These are phyloP conservation scores for Chaenodraco wilsoni DNA, from an alignment of 2,797 vertebrate genomes.

Conservation along the genomic window DNA sequence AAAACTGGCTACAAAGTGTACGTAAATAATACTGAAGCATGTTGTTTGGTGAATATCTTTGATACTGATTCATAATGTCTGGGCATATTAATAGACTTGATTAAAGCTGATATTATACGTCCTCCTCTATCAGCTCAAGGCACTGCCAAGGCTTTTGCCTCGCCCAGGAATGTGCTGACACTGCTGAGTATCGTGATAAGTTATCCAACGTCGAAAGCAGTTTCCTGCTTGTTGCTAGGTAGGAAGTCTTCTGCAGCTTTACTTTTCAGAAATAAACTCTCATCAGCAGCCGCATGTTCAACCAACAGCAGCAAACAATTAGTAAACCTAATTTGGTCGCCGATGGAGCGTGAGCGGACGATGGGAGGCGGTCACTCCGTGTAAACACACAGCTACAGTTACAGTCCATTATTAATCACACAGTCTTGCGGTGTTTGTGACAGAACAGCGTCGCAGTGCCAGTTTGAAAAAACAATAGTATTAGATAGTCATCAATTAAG, in stretches of 20 bases:
- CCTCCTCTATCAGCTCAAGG: slow-evolving; percentile 10
- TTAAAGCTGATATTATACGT: slow-evolving; percentile 22
- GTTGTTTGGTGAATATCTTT: slow-evolving; percentile 12
- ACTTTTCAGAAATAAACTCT: slow-evolving; percentile 14
- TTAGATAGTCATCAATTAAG: slow-evolving; percentile 51
- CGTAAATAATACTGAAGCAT: slow-evolving; percentile 17
- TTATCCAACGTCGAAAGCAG: slow-evolving; percentile 13
- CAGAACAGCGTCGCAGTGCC: slow-evolving; percentile 21
- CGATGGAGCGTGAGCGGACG: slow-evolving; percentile 30
- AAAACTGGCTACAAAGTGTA: not conserved
- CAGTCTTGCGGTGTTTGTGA: slow-evolving; percentile 22
- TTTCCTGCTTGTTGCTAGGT: slow-evolving; percentile 3
- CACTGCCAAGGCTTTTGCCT: slow-evolving; percentile 10
- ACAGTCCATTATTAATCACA: slow-evolving; percentile 53
- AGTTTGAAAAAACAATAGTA: slow-evolving; percentile 38
- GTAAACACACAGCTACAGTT: slow-evolving; percentile 51
- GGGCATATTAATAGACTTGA: slow-evolving; percentile 16
- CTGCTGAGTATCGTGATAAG: slow-evolving; percentile 36
- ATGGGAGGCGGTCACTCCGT: slow-evolving; percentile 27
- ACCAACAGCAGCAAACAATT: slow-evolving; percentile 36
- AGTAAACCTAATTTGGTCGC: slow-evolving; percentile 50
- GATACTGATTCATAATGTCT: slow-evolving; percentile 1
- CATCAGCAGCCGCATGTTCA: slow-evolving; percentile 37
- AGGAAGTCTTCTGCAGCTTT: slow-evolving; percentile 8
- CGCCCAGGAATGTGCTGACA: slow-evolving; percentile 9